These are phyloP conservation scores for Andricus quercusramuli DNA, from an alignment of 2,888 invertebrate species.

Conservation along the genomic window DNA sequence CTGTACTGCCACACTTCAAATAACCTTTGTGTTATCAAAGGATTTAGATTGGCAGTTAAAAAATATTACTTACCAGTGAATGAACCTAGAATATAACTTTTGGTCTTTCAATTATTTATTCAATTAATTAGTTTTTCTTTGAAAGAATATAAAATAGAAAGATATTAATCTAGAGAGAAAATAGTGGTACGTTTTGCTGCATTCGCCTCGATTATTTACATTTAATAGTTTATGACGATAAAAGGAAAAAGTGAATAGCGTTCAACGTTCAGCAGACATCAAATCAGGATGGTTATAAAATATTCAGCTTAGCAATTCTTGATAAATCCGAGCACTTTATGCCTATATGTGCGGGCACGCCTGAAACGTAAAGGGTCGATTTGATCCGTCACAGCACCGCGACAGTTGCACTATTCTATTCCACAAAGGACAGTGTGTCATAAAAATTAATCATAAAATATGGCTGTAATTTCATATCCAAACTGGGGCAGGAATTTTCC, in stretches of 20 bases:
- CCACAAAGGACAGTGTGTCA: constrained; percentile 37
- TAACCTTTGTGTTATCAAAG: too few relatives aligned
- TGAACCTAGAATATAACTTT: too few relatives aligned
- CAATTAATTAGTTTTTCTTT: neutral
- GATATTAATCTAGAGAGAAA: neutral
- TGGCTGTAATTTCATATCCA: constrained; percentile 17
- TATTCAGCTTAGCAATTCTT: constrained; percentile 26
- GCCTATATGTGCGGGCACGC: constrained; percentile 30
- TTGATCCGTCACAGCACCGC: constrained; percentile 5
- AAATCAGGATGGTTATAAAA: constrained; percentile 31
- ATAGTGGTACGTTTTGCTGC: neutral
- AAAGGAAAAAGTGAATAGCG: constrained; percentile 24
- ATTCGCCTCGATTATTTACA: neutral
- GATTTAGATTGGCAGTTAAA: too few relatives aligned
- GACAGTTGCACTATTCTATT: constrained; percentile 29
- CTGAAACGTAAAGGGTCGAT: constrained; percentile 32
- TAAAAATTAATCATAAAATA: constrained; percentile 32
- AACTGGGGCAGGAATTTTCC: constrained; percentile 26
- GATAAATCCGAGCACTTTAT: constrained; percentile 39
- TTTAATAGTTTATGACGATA: neutral
- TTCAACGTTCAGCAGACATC: constrained; percentile 9
- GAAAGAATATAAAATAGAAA: neutral
- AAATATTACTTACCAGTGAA: too few relatives aligned
- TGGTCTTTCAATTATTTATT: neutral
- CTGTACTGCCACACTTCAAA: too few relatives aligned